Conservation (phyloP, 2,888 invertebrate genomes). For the Heliconius erato region DNA sequence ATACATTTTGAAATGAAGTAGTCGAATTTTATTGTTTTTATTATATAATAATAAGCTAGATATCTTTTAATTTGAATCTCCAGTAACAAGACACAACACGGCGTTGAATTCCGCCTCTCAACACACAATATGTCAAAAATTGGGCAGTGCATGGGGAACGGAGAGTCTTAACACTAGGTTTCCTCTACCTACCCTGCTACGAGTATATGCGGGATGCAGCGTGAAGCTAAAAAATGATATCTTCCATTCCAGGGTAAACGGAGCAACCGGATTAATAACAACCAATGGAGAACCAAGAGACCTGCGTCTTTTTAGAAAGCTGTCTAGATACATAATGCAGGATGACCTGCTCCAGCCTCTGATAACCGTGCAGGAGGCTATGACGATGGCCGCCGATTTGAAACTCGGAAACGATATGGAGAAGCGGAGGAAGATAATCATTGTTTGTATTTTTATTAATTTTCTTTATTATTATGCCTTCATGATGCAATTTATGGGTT, state of each 20-base stretch:
- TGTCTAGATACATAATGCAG: conserved; percentile 98
- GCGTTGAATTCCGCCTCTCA: not conserved
- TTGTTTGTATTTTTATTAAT: conserved; percentile 85
- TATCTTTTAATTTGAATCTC: no score
- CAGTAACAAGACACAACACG: no score
- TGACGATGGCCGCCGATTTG: conserved; percentile 95
- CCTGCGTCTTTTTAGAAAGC: conserved; percentile 91
- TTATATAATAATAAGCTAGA: no score
- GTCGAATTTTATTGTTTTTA: no score
- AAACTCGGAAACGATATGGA: conserved; percentile 91
- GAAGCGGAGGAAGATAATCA: conserved; percentile 87
- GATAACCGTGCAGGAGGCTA: conserved; percentile 94
- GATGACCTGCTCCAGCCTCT: conserved; percentile 94
- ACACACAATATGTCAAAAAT: no score
- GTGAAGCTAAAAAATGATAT: not conserved
- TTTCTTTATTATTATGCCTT: not conserved
- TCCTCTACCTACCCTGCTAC: not conserved
- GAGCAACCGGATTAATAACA: conserved; percentile 90
- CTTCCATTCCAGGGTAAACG: conserved; percentile 83
- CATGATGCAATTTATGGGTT: not conserved
- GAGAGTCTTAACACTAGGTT: not conserved
- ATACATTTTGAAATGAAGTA: no score
- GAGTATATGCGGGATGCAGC: no score
- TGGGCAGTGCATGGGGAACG: no score
- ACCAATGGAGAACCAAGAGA: conserved; percentile 93